Evolutionary conservation across 35 echinoderm and acorn worm species (phyloP).

Genomic region (Antedon bifida): DNA sequence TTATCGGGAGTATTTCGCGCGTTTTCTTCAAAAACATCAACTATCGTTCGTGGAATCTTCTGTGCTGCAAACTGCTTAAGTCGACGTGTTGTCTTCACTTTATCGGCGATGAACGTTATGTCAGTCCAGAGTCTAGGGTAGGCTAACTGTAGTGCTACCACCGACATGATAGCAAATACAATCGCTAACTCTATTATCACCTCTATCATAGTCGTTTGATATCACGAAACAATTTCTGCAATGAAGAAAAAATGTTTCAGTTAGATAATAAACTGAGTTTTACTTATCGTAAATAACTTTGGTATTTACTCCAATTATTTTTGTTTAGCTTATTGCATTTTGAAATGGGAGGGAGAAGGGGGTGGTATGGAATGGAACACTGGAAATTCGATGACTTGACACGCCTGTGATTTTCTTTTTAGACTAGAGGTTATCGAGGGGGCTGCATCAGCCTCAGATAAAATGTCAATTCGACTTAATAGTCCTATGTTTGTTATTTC

Average conservation of each 20-base stretch:
- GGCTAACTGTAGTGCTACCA: constrained; percentile 6
- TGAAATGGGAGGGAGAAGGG: no score
- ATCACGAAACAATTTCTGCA: constrained; percentile 10
- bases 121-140: constrained; percentile 50
- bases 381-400: no score
- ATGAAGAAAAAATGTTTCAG: constrained; percentile 4
- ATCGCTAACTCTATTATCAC: background rate
- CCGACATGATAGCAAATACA: background rate
- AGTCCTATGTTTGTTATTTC: no score
- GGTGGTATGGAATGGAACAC: no score
- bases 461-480: no score
- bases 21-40: constrained; percentile 58
- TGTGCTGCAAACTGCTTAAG: constrained; percentile 27
- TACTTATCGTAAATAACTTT: background rate
- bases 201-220: background rate
- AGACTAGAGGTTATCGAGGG: no score
- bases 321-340: background rate
- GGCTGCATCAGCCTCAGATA: no score
- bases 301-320: background rate
- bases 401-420: no score
- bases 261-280: background rate
- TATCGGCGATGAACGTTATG: constrained; percentile 47
- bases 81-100: constrained; percentile 25
- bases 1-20: constrained; percentile 47
- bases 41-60: constrained; percentile 48